Evolutionary conservation across 2,888 invertebrate genomes (phyloP).

Genomic region (Zele albiditarsus): DNA sequence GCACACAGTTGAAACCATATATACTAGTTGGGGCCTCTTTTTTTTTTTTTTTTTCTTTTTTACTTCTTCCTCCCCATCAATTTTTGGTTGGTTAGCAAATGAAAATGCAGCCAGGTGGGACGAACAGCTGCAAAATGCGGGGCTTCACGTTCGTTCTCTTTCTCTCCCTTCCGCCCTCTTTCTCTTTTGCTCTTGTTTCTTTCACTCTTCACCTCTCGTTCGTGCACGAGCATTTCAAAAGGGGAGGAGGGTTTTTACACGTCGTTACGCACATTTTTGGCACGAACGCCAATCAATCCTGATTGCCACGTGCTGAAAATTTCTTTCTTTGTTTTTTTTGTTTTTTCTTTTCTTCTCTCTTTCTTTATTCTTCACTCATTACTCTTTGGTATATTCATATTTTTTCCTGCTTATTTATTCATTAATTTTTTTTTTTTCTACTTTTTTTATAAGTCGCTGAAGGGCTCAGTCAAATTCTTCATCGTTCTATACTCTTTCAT

Average conservation of each 20-base stretch:
- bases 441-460: not conserved
- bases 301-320: slow-evolving; percentile 16
- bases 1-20: not conserved
- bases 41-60: slow-evolving; percentile 19
- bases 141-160: slow-evolving; percentile 11
- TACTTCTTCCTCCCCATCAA: slow-evolving; percentile 3
- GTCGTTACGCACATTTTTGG: slow-evolving; percentile 36
- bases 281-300: slow-evolving; percentile 25
- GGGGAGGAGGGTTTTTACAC: slow-evolving; percentile 23
- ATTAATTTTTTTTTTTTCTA: not conserved
- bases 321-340: not conserved
- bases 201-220: slow-evolving; percentile 2
- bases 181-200: not conserved
- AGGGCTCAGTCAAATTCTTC: slow-evolving; percentile 28
- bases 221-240: not conserved
- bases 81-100: slow-evolving; percentile 26
- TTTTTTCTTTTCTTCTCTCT: not conserved
- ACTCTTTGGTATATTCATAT: not conserved
- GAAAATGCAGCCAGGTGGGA: slow-evolving; percentile 48
- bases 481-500: slow-evolving; percentile 10
- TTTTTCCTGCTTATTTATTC: not conserved
- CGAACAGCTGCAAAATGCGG: slow-evolving; percentile 46
- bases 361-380: not conserved
- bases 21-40: not conserved
- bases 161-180: not conserved